Evolutionary conservation across 2,797 vertebrate genomes (phyloP).

Genomic region (Pitangus sulphuratus): DNA sequence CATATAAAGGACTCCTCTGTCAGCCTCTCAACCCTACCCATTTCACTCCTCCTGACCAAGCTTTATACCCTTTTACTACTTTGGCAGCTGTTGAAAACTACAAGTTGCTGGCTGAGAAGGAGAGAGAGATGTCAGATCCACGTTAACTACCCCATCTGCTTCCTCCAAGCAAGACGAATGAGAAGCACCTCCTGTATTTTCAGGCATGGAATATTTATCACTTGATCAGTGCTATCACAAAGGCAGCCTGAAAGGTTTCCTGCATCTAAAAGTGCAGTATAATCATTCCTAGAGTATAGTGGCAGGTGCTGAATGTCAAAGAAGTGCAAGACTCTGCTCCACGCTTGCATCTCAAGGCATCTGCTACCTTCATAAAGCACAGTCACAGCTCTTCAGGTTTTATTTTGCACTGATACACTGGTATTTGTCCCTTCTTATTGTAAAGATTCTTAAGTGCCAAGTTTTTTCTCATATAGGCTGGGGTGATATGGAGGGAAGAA

Average conservation of each 20-base stretch:
- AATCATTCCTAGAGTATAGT: neutral
- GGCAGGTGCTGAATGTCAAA: neutral
- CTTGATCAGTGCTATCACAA: neutral
- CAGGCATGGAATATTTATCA: neutral
- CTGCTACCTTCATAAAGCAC: neutral
- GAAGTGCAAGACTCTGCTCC: neutral
- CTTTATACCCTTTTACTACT: neutral
- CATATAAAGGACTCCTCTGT: neutral
- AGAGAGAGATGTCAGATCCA: neutral
- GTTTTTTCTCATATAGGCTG: neutral
- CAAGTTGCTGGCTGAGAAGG: neutral
- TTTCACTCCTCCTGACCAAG: neutral
- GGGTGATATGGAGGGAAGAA: neutral
- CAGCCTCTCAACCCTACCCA: neutral
- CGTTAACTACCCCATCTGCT: neutral
- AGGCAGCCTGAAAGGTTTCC: neutral
- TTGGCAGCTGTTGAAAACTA: neutral
- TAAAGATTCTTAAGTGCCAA: neutral
- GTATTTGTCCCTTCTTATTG: neutral
- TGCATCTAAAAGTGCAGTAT: neutral
- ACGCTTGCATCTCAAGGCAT: neutral
- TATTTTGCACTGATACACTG: accelerated
- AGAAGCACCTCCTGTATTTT: neutral
- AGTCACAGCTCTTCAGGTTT: neutral
- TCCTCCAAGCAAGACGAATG: neutral